These are phyloP conservation scores for Solea solea DNA, from an alignment of 2,113 vertebrate species.

Conservation along the genomic window DNA sequence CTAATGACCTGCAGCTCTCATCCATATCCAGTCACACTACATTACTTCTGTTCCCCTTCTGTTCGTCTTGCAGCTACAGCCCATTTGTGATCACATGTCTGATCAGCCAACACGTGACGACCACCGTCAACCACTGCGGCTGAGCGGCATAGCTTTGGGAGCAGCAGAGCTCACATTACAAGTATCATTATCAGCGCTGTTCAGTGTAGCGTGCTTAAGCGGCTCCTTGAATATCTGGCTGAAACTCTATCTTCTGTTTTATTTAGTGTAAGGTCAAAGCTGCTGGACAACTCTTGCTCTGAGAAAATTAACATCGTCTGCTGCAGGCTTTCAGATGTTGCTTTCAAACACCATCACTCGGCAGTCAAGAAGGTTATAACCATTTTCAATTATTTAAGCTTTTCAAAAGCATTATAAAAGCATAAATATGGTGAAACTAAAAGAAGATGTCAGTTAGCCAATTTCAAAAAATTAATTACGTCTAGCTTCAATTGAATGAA, in stretches of 20 bases:
- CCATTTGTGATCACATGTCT: conserved; percentile 3
- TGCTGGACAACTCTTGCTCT: conserved; percentile 2
- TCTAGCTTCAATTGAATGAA: no score
- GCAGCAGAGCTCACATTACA: conserved; percentile 63
- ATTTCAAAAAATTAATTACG: no score
- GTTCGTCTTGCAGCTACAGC: neutral
- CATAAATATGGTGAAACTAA: no score
- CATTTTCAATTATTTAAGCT: no score
- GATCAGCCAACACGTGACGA: conserved; percentile 10
- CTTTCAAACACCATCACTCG: neutral
- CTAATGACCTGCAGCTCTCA: neutral
- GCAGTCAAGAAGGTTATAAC: no score
- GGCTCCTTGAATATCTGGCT: conserved; percentile 53
- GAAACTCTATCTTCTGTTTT: conserved; percentile 63
- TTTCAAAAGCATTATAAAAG: no score
- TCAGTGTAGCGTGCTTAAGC: conserved; percentile 37
- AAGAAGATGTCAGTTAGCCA: no score
- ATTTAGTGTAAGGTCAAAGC: conserved; percentile 61
- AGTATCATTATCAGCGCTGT: neutral
- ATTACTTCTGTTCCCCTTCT: neutral
- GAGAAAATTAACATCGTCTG: neutral
- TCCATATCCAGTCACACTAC: neutral
- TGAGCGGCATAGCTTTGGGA: conserved; percentile 28
- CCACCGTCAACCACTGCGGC: conserved; percentile 3
- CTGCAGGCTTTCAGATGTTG: neutral